Evolutionary conservation across 2,113 vertebrate genomes (phyloP).

Genomic region (Eudyptes chrysolophus): DNA sequence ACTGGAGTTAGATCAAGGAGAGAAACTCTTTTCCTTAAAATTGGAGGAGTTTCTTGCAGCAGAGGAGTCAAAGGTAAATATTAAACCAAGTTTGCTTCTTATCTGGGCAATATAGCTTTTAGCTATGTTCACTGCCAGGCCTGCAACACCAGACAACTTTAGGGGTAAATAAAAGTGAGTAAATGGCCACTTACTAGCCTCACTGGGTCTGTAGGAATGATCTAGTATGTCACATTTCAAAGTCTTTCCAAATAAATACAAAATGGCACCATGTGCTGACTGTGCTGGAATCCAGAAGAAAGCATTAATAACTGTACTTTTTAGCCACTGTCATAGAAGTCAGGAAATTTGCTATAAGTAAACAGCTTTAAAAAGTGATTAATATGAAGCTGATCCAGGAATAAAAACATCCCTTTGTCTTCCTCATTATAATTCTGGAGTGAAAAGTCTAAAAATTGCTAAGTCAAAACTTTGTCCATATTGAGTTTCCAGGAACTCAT

Average conservation of each 20-base stretch:
- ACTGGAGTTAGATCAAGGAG: not conserved
- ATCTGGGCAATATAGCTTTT: not conserved
- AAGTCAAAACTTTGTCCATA: not conserved
- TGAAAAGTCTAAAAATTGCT: not conserved
- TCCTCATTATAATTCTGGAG: not conserved
- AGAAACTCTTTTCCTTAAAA: not conserved
- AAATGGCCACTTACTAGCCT: not conserved
- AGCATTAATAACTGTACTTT: not conserved
- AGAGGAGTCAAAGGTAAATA: not conserved
- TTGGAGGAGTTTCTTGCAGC: not conserved
- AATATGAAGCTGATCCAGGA: not conserved
- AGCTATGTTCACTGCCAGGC: not conserved
- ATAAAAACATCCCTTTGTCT: not conserved
- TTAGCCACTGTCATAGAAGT: not conserved
- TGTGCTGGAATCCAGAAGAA: not conserved
- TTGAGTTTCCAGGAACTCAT: not conserved
- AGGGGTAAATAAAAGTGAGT: slow-evolving; percentile 38
- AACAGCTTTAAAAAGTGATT: not conserved
- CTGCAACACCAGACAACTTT: not conserved
- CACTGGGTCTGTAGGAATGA: not conserved
- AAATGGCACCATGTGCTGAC: not conserved
- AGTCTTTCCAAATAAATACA: not conserved
- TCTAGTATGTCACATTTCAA: not conserved
- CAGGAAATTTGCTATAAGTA: not conserved
- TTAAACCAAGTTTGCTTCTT: not conserved